Conservation (phyloP, 2,113 vertebrate genomes). For the Sclerurus mexicanus region DNA sequence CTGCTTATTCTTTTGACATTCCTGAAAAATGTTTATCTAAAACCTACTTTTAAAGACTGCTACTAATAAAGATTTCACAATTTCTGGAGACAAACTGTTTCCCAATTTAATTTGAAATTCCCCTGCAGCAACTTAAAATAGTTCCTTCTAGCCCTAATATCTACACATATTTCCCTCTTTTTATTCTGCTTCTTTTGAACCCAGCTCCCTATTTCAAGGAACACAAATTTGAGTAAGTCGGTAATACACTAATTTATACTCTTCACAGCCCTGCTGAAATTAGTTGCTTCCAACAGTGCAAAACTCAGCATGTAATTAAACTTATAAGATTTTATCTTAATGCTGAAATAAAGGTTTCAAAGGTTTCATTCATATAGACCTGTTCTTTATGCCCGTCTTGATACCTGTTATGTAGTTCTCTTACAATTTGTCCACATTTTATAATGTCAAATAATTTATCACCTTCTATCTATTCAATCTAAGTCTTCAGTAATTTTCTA, state of each 20-base stretch:
- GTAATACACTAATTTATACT: constrained; percentile 21
- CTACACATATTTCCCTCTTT: background rate
- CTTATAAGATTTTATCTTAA: background rate
- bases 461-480: background rate
- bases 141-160: background rate
- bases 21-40: background rate
- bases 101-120: background rate
- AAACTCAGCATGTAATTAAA: constrained; percentile 43
- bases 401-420: background rate
- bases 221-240: background rate
- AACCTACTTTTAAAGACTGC: background rate
- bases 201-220: background rate
- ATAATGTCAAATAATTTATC: background rate
- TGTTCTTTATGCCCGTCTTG: background rate
- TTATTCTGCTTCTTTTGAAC: background rate
- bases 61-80: background rate
- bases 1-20: background rate
- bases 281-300: background rate
- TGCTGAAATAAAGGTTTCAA: background rate
- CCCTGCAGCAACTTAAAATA: background rate
- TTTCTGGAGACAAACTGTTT: background rate
- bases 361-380: background rate
- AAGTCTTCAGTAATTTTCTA: background rate
- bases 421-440: background rate
- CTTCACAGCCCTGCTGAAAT: constrained; percentile 8